These are phyloP conservation scores for Sminthurinus signatus DNA, from an alignment of 1,140 invertebrate genomes.

Conservation along the genomic window DNA sequence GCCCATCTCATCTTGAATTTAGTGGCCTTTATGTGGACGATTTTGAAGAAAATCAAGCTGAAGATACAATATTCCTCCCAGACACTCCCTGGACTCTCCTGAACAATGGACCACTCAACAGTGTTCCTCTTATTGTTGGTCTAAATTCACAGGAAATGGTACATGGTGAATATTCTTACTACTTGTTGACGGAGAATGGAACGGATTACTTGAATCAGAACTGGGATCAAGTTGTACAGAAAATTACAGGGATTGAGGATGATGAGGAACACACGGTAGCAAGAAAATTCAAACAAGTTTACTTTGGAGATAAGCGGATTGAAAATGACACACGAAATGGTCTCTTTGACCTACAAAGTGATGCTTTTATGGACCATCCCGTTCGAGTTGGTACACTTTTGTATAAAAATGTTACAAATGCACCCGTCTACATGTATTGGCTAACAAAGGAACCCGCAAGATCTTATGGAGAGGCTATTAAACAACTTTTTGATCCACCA, in stretches of 20 bases:
- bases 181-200: too few relatives aligned
- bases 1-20: too few relatives aligned
- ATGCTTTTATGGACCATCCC: background rate
- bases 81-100: too few relatives aligned
- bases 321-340: background rate
- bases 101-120: background rate
- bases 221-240: too few relatives aligned
- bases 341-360: background rate
- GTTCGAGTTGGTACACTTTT: background rate
- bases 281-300: background rate
- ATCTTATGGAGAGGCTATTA: background rate
- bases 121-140: background rate
- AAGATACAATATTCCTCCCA: too few relatives aligned
- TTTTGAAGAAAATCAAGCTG: too few relatives aligned
- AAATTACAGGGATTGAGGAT: background rate
- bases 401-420: background rate
- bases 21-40: too few relatives aligned
- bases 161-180: too few relatives aligned
- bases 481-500: background rate
- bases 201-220: too few relatives aligned
- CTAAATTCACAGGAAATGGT: background rate
- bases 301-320: constrained; percentile 15
- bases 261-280: constrained; percentile 1
- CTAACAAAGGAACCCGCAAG: constrained; percentile 1
- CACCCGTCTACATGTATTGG: background rate